Base-by-base conservation (phyloP, 2,888 invertebrate species). In the Calameuta idolon region DNA sequence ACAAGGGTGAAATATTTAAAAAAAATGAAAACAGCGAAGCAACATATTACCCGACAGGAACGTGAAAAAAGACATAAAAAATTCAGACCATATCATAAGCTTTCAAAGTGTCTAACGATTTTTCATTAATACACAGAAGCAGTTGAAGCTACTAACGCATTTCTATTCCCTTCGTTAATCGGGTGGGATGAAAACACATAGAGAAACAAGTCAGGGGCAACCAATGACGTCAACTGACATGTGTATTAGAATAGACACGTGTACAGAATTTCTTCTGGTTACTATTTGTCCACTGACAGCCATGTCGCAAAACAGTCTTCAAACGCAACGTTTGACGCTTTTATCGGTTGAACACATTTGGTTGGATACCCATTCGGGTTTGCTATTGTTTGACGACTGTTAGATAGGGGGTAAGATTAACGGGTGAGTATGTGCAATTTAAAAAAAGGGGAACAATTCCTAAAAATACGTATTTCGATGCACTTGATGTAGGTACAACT, bases 1-100 rank as follows among this genome's bases (percentile, higher is more conserved):
- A 76, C 68, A 74, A 73, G 55, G 71, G 31, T 74, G 76, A 79
- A 69, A 79, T 75, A 71, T 15, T 15, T 23, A 30, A 37, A 69
- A 1, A 71, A 71, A 34, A 30, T 35, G 55, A 73, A 75, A 35
- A 23, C 34, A 23, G 5, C 5, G 0, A 55, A 55, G 23, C 23
- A 9, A 55, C 5, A 5, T 23, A 23, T 1, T 55, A 55, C 23
- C 23, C 15, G 23, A 9, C 9, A 0, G 9, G 0, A 9, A 55
- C 23, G 55, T 23, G 9, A 1, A 9, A 55, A 55, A 55, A 9
- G 1, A 12, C 4, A 4, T 12, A 55, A 55, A 23, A 55, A 15
- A 23, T 5, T 9, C 5, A 23, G 9, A 55, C 55, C 23, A 23
- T 23, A 1, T 55, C 55, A 55, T 5, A 55, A 55, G 55, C 5